A percentile compares a stretch with the other conserved stretches of the same genome.
These are phyloP conservation scores for Ichneumon xanthorius DNA, from an alignment of 2,888 invertebrate genomes.

Conservation along the genomic window DNA sequence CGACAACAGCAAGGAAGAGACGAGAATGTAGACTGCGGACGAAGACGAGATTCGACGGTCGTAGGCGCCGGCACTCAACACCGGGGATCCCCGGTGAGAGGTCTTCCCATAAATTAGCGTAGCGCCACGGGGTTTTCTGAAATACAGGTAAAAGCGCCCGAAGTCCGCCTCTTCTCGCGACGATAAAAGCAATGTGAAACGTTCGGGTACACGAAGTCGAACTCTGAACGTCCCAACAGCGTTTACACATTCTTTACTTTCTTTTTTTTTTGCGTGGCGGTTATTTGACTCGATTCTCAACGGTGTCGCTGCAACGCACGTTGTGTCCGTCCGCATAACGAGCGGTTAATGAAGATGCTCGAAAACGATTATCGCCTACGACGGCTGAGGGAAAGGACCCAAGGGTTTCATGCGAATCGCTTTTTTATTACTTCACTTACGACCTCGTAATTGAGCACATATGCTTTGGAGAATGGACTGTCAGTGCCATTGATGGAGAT, in stretches of 20 bases:
- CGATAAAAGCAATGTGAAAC: conserved; percentile 52
- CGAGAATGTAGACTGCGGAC: conserved; percentile 34
- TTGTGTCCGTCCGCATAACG: conserved; percentile 34
- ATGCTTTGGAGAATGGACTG: conserved; percentile 14
- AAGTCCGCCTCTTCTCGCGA: conserved; percentile 26
- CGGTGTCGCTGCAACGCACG: conserved; percentile 27
- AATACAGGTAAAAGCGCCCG: conserved; percentile 54
- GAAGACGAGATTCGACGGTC: conserved; percentile 67
- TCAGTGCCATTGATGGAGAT: neutral
- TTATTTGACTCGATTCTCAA: conserved; percentile 3
- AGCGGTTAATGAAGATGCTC: conserved; percentile 62
- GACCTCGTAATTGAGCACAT: conserved; percentile 58
- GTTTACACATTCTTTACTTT: neutral
- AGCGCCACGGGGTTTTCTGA: conserved; percentile 68
- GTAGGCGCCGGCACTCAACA: conserved; percentile 72
- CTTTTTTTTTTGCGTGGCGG: conserved; percentile 7
- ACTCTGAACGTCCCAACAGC: conserved; percentile 13
- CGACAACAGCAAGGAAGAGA: conserved; percentile 60
- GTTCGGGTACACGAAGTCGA: conserved; percentile 16
- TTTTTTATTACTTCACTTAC: conserved; percentile 58
- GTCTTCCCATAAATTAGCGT: conserved; percentile 77
- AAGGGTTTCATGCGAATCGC: conserved; percentile 38
- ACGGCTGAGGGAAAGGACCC: conserved; percentile 1
- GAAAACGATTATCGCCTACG: conserved; percentile 53
- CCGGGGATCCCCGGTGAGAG: conserved; percentile 60